phyloP scores from a whole-genome alignment of 2,113 vertebrate species.

The Pardalotus punctatus region DNA sequence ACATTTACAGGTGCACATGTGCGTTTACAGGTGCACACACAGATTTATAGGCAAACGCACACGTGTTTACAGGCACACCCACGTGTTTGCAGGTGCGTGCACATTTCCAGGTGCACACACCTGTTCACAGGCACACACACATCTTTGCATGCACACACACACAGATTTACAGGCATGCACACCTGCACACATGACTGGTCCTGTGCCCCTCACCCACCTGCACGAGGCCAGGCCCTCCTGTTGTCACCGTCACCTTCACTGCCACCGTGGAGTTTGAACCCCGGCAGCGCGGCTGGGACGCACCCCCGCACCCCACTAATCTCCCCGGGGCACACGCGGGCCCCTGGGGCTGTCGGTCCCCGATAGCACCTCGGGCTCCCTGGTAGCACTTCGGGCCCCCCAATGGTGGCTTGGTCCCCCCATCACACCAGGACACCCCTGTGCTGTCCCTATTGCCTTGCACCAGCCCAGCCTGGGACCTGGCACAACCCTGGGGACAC shows the following conservation, averaged over 20 bases:
- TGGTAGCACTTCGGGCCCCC: background rate
- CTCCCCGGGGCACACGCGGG: accelerated
- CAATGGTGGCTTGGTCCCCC: accelerated
- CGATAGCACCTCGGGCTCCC: accelerated
- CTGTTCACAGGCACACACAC: background rate
- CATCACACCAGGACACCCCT: accelerated
- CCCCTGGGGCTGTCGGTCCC: accelerated
- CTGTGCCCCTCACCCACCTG: background rate
- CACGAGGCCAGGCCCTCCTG: background rate
- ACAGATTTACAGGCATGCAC: background rate
- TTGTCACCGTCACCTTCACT: accelerated
- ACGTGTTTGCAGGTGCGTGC: no score
- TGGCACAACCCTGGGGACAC: background rate
- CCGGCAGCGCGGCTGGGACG: background rate
- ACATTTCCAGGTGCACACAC: accelerated
- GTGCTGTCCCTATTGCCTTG: accelerated
- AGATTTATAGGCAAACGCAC: background rate
- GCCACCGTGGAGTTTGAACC: background rate
- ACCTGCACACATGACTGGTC: accelerated
- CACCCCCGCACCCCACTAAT: accelerated
- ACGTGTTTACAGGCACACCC: background rate
- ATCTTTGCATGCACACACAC: background rate
- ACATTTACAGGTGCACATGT: accelerated
- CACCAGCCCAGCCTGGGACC: background rate
- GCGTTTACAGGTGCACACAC: no score